Percentiles rank a stretch among this genome's conserved stretches.
Conservation (phyloP, 2,888 invertebrate species). For the Leptinotarsa haldemani region DNA sequence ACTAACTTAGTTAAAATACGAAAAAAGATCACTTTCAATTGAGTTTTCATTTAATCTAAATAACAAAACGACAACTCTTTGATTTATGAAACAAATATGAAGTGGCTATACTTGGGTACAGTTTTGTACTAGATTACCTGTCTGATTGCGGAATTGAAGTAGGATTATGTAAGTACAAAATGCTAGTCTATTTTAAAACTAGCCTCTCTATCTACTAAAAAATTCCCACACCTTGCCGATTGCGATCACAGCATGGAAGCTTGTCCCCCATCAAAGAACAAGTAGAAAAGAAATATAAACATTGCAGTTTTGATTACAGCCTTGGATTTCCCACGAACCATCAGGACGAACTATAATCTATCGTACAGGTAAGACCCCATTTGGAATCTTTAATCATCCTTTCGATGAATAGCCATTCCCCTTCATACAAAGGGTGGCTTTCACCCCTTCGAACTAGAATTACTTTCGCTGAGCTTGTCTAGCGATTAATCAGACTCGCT, state of each 20-base stretch:
- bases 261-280: conserved; percentile 42
- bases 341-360: conserved; percentile 45
- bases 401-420: conserved; percentile 41
- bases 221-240: conserved; percentile 41
- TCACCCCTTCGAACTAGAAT: conserved; percentile 31
- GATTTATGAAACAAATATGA: no score
- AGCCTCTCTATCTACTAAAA: conserved; percentile 2
- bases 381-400: conserved; percentile 49
- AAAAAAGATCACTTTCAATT: conserved; percentile 22
- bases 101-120: no score
- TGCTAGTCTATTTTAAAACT: no score
- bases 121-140: no score
- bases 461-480: conserved; percentile 38
- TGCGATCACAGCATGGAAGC: conserved; percentile 39
- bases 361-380: conserved; percentile 45
- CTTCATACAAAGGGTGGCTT: conserved; percentile 34
- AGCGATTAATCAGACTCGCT: conserved; percentile 29
- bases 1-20: no score
- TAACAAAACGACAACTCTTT: no score
- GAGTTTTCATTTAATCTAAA: not conserved
- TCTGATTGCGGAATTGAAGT: no score
- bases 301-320: conserved; percentile 35
- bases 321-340: conserved; percentile 49
- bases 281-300: conserved; percentile 43
- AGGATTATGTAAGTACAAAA: no score